Evolutionary conservation across 2,797 vertebrate species (phyloP), one percentile per base, ranked within the genome.

Genomic region (Novumbra hubbsi): DNA sequence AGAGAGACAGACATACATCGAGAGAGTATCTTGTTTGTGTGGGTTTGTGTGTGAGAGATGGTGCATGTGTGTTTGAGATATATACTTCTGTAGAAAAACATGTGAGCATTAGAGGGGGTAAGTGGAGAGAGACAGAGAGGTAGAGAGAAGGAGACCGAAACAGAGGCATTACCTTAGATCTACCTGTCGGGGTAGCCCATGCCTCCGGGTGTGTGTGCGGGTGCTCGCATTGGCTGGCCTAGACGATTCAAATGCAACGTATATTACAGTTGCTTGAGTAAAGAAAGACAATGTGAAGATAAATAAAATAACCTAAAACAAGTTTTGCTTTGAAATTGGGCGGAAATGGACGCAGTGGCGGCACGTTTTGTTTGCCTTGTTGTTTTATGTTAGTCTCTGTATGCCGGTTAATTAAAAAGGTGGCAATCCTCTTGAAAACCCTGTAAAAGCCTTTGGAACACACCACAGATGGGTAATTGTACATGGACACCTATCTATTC

Each of bases 191-290:
- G 2, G 64, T 34, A 14, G 64, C 17, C 14, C 34, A 6, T 66
- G 64, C 19, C 16, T 66, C 28, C 27, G 64, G 19, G 64, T 32
- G 30, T 66, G 30, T 66, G 75, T 62, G 70, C 69, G n/a, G 14
- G 30, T 71, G 70, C 60, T 38, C 68, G 45, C 49, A 52, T 60
- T 15, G 2, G 7, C 38, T 34, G 9, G n/a, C 5, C 9, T 41
- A 34, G 16, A 16, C 21, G 30, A 38, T 34, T 34, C 17, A 15
- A 67, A 41, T 9, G 8, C 4, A 2, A 65, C 19, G 15, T 32
- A 19, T 21, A 21, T 21, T 24, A 57, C 55, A 57, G 8, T 45
- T 45, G 41, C 41, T 45, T 11, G 12, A 45, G 8, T 57, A 27
- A 64, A 64, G 15, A 27, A 45, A 45, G 9, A 45, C 11, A 45